Evolutionary conservation across 2,888 invertebrate species (phyloP), one percentile per base, ranked within the genome.

Genomic region (Drosophila nigricruria): DNA sequence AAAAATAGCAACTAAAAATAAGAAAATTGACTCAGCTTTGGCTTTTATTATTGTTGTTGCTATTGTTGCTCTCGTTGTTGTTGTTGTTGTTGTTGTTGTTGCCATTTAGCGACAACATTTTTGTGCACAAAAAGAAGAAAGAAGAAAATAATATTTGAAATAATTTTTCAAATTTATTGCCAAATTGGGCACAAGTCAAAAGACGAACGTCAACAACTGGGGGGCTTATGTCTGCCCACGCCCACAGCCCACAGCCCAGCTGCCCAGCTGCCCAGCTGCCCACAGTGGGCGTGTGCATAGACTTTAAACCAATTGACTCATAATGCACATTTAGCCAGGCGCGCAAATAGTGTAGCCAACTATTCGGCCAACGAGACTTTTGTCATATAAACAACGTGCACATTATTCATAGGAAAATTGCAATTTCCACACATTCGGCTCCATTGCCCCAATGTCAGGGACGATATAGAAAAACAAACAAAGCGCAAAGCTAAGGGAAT

Each of bases 91-190:
- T 73, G 59, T 18, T 72, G 47, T 9, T 47, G 45, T n/a, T 47
- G 60, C 57, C 70, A 61, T 79, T 77, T 80, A 73, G 79, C 72
- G 80, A 85, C 78, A 82, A 79, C 43, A 77, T 61, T 66, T 63
- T 36, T 63, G 38, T 56, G 61, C 67, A 47, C 49, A 20, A 50
- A 32, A 62, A 63, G 56, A 52, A 63, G 25, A 25, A 49, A 47
- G 47, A 8, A 10, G 27, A 45, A 68, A 49, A 64, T 67, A 57
- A 47, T 76, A 77, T 70, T 67, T 42, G 58, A 69, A 77, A 77
- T 73, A 70, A 83, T 76, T 80, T 83, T 72, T 82, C 20, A 81
- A 83, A 83, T 89, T 87, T 89, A 88, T 87, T 72, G 87, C 89
- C 88, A 88, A 89, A 89, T 88, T 84, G 85, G 85, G 85, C 73